Percentiles rank a stretch among this genome's conserved stretches.
These are phyloP conservation scores for Hetaerina americana DNA, from an alignment of 1,140 invertebrate genomes.

Conservation along the genomic window DNA sequence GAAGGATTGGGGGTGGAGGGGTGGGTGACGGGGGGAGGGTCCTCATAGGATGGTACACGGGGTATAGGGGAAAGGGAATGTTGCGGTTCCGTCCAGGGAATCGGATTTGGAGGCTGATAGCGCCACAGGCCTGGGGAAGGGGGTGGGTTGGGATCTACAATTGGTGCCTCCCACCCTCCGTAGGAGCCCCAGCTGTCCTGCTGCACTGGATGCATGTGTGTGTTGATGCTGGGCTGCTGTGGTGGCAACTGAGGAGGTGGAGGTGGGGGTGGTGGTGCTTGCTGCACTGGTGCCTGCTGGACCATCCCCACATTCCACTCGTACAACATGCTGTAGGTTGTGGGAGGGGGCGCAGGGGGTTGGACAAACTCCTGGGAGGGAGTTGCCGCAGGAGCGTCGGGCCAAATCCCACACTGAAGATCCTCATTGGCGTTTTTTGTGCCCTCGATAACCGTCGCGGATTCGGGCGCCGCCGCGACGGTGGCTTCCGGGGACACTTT, in stretches of 20 bases:
- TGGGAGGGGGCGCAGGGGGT: neutral
- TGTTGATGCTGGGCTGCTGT: neutral
- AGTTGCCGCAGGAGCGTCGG: neutral
- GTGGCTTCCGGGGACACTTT: neutral
- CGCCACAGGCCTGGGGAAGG: neutral
- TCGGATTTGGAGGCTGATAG: neutral
- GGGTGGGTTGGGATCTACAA: neutral
- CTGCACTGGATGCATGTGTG: neutral
- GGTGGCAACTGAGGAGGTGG: no score
- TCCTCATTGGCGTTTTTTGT: neutral
- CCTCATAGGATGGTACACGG: neutral
- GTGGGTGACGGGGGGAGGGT: neutral
- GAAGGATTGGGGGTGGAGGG: neutral
- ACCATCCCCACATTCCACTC: neutral
- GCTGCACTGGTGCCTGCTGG: neutral
- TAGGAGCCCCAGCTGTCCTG: neutral
- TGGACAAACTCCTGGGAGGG: neutral
- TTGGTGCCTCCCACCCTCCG: neutral
- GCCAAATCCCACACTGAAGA: neutral
- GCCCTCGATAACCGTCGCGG: neutral
- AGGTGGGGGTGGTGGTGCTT: no score
- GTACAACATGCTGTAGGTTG: neutral
- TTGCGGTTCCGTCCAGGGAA: neutral
- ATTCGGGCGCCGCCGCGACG: neutral
- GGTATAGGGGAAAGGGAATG: neutral